Base-by-base conservation (phyloP, 2,888 invertebrate genomes). In the Neoascia interrupta region DNA sequence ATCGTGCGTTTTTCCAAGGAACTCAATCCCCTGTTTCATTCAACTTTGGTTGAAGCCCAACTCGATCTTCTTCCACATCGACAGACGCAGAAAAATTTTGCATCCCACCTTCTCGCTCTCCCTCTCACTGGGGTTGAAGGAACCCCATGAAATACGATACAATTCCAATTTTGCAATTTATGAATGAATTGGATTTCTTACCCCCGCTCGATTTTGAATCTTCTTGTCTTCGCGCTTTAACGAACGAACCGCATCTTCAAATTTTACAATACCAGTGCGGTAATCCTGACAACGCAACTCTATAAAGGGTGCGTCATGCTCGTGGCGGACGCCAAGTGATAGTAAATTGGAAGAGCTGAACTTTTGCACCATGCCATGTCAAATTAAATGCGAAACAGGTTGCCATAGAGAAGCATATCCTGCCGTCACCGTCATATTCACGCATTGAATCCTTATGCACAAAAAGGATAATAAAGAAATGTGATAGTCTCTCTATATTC, bases 391-490 rank as follows among this genome's bases (percentile, higher is more conserved):
- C 39, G 58, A 51, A 58, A 58, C 58, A 58, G 58, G 68, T 58
- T 69, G 58, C 41, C 54, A 54, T 54, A 6, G 37, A 11, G 37
- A 26, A 26, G 28, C 23, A 15, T 16, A 31, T n/a, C 31, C 39
- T 41, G 6, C 21, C 18, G n/a, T 61, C 10, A 13, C 39, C 5
- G 11, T 43, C 58, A 43, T 13, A 43, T 26, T 41, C 58, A 36
- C 19, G 43, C 28, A 26, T 28, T 21, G 6, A 26, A 5, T 51
- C 18, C 53, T 70, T 53, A 58, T 76, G 70, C 76, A 60, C 58
- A 70, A 73, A 79, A 73, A 26, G 73, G 73, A 79, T 79, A 73
- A 66, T 66, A 60, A 54, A 79, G 72, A 79, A 66, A 79, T 73
- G 72, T 56, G 79, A 79, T 79, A 79, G 72, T 54, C 66, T 49